Base-by-base conservation (phyloP, 2,113 vertebrate genomes). In the Pluvianellus socialis region DNA sequence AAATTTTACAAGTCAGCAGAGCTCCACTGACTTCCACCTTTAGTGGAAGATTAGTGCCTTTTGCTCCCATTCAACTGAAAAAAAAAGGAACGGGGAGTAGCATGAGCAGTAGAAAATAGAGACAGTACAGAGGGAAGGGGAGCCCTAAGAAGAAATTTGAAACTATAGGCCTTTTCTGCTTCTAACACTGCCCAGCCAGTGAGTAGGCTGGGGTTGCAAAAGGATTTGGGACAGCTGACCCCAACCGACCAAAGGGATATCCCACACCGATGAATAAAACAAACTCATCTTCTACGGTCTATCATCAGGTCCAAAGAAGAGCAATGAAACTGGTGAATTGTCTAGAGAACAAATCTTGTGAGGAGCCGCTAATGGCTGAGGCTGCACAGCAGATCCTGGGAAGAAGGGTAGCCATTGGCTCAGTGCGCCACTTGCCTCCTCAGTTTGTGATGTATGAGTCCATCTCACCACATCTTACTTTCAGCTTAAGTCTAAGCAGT, bases 401-500 rank as follows among this genome's bases (percentile, higher is more conserved):
- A 56, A 74, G 38, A 5, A 14, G 21, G 8, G 7, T 14, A 44
- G 10, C 13, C 38, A 23, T 2, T 26, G 24, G 17, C 42, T 38
- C 40, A 7, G 1, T 7, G 26, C 1, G 4, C 40, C 22, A 9
- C 4, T 7, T 47, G 21, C 21, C 21, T 33, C 24, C 12, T 58
- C 2, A 4, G 21, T 70, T 32, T 40, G 50, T 32, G 42, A 28
- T 21, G 52, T 65, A 22, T 55, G 52, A n/a, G 9, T 49, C 16
- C 8, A 8, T 27, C 28, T 49, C 40, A 40, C 4, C 17, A 49
- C 13, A 21, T 7, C 6, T n/a, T 18, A 10, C 3, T 20, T 74
- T 53, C 58, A 42, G 12, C 0, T 0, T 4, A 40, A 63, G 14
- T 28, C 24, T 71, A 38, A 94, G 14, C 32, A 28, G 6, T 0